Evolutionary conservation across 2,888 invertebrate genomes (phyloP).

Genomic region (Carcina quercana): DNA sequence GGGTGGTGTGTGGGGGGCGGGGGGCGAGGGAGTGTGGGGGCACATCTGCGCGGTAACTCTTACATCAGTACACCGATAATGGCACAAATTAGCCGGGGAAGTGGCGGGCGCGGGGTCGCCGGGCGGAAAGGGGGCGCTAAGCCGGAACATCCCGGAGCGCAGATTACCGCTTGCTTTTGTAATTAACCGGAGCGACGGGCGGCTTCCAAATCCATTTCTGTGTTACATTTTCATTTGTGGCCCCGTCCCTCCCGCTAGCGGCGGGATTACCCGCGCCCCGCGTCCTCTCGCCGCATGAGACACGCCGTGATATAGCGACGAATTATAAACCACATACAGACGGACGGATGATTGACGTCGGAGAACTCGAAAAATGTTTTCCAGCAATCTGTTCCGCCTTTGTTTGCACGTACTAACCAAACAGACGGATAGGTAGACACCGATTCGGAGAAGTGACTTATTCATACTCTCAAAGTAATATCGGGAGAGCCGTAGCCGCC

Average conservation of each 20-base stretch:
- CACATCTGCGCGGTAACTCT: conserved; percentile 72
- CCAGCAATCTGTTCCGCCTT: conserved; percentile 29
- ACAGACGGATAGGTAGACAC: conserved; percentile 42
- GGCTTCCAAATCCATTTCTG: conserved; percentile 75
- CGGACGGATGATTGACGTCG: conserved; percentile 22
- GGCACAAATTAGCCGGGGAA: conserved; percentile 73
- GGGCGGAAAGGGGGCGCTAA: conserved; percentile 53
- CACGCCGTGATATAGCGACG: conserved; percentile 21
- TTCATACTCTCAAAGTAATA: conserved; percentile 69
- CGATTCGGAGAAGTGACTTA: conserved; percentile 61
- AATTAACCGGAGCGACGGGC: conserved; percentile 75
- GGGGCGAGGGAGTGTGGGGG: conserved; percentile 35
- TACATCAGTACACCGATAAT: conserved; percentile 76
- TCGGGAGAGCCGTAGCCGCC: conserved; percentile 59
- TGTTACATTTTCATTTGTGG: conserved; percentile 75
- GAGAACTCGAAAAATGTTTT: conserved; percentile 29
- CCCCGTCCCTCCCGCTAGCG: conserved; percentile 48
- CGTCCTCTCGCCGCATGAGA: conserved; percentile 41
- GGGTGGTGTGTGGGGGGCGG: conserved; percentile 32
- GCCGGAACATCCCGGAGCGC: conserved; percentile 74
- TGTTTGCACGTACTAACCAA: conserved; percentile 52
- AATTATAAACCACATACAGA: conserved; percentile 29
- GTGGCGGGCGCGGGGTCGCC: conserved; percentile 51
- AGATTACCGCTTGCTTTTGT: conserved; percentile 76
- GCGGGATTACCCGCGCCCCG: conserved; percentile 37